phyloP scores from a whole-genome alignment of 2,113 vertebrate species.

The Actinemys pallida region DNA sequence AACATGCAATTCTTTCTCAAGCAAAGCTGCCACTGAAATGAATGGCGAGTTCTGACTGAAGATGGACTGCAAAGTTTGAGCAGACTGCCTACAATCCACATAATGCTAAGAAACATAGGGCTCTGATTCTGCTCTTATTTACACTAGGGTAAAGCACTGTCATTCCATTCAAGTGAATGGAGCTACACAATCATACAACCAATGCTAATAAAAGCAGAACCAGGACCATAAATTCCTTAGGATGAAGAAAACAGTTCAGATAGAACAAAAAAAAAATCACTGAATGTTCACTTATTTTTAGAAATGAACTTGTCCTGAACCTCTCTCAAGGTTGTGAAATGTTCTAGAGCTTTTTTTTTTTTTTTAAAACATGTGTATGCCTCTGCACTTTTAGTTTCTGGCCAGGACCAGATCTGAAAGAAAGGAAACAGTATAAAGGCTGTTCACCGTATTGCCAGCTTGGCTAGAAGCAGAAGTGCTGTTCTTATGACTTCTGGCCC shows the following conservation, averaged over 20 bases:
- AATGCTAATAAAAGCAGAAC: slow-evolving; percentile 28
- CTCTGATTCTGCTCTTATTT: slow-evolving; percentile 45
- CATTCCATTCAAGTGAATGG: slow-evolving; percentile 51
- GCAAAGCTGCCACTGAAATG: neutral
- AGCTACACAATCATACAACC: slow-evolving; percentile 43
- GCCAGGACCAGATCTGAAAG: slow-evolving; percentile 47
- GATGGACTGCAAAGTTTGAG: neutral
- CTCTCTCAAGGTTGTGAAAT: slow-evolving; percentile 40
- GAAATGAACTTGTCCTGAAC: slow-evolving; percentile 70
- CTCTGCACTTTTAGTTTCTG: slow-evolving; percentile 43
- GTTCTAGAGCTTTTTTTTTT: neutral
- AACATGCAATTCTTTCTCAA: fast-evolving
- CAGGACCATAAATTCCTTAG: neutral
- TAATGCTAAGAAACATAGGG: slow-evolving; percentile 50
- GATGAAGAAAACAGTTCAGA: neutral
- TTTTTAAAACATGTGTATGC: neutral
- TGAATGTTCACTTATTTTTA: slow-evolving; percentile 47
- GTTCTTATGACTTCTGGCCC: neutral
- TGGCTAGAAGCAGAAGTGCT: neutral
- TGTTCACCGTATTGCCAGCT: slow-evolving; percentile 2
- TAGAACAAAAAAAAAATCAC: neutral
- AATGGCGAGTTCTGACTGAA: fast-evolving
- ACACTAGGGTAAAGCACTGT: neutral
- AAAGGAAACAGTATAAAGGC: slow-evolving; percentile 34
- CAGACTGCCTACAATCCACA: slow-evolving; percentile 15